phyloP scores from a whole-genome alignment of 2,888 invertebrate genomes.

The Fragum sueziense region DNA sequence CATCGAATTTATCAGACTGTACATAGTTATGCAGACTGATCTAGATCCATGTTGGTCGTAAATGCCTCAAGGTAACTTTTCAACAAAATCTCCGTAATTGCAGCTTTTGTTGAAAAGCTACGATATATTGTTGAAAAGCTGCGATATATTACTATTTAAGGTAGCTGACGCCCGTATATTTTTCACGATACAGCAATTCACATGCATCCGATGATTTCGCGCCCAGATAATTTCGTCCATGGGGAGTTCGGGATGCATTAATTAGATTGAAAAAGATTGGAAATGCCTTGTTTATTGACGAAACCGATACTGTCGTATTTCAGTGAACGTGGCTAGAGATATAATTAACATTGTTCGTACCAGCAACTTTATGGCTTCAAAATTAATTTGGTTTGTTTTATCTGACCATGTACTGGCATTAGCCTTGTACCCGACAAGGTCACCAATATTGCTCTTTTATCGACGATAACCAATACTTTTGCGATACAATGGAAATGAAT shows the following conservation, averaged over 20 bases:
- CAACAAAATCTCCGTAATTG: too few relatives aligned
- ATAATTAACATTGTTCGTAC: slow-evolving; percentile 19
- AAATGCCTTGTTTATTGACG: slow-evolving; percentile 1
- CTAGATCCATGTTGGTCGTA: too few relatives aligned
- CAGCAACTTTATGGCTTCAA: slow-evolving; percentile 6
- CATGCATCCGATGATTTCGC: slow-evolving; percentile 17
- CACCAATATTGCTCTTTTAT: too few relatives aligned
- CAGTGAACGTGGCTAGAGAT: neutral
- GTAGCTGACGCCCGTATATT: neutral
- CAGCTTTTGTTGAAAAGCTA: too few relatives aligned
- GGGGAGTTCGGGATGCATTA: slow-evolving; percentile 14
- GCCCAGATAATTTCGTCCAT: slow-evolving; percentile 9
- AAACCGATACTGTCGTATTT: slow-evolving; percentile 7
- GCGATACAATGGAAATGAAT: too few relatives aligned
- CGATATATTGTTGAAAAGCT: neutral
- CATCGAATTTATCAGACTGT: too few relatives aligned
- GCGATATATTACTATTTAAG: too few relatives aligned
- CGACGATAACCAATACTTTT: too few relatives aligned
- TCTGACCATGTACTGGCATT: neutral
- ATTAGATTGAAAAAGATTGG: slow-evolving; percentile 20
- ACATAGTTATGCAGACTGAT: too few relatives aligned
- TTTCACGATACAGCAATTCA: slow-evolving; percentile 4
- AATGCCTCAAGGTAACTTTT: too few relatives aligned
- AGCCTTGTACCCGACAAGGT: neutral
- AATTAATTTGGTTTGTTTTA: neutral